Percentiles rank a stretch among this genome's conserved stretches.
These are phyloP conservation scores for Drosophila niveifrons DNA, from an alignment of 2,888 invertebrate genomes.

Conservation along the genomic window DNA sequence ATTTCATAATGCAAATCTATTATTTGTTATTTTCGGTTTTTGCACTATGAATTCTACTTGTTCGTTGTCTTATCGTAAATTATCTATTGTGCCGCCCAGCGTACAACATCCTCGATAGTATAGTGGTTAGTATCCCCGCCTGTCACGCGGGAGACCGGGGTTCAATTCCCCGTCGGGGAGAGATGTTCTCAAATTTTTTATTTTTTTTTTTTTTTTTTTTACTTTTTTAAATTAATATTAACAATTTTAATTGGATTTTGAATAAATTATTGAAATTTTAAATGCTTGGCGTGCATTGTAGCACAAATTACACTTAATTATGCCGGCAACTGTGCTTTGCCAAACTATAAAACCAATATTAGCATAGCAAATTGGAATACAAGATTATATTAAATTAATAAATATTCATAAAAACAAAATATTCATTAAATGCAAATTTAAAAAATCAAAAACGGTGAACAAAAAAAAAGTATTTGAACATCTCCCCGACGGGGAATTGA, in stretches of 20 bases:
- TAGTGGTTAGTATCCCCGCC: conserved; percentile 66
- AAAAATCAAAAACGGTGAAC: background rate
- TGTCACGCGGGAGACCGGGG: conserved; percentile 67
- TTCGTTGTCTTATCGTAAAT: background rate
- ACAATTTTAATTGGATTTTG: too few species aligned
- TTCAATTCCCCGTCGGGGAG: conserved; percentile 66
- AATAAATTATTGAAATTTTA: too few species aligned
- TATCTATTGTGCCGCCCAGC: fast-evolving
- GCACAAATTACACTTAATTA: too few species aligned
- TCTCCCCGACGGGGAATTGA: conserved; percentile 64
- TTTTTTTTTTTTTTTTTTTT: conserved; percentile 7
- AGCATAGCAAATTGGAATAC: too few species aligned
- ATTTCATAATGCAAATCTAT: background rate
- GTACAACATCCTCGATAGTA: conserved; percentile 55
- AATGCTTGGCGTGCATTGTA: too few species aligned
- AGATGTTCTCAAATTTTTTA: background rate
- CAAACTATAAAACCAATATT: too few species aligned
- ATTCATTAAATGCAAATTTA: too few species aligned
- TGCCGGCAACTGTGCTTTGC: too few species aligned
- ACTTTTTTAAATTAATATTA: background rate
- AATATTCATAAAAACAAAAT: background rate
- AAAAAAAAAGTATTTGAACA: background rate
- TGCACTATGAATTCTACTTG: background rate
- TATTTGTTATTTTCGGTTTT: background rate
- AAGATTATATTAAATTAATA: background rate